phyloP scores from a whole-genome alignment of 2,888 invertebrate genomes.

The Rhogogaster chlorosoma region DNA sequence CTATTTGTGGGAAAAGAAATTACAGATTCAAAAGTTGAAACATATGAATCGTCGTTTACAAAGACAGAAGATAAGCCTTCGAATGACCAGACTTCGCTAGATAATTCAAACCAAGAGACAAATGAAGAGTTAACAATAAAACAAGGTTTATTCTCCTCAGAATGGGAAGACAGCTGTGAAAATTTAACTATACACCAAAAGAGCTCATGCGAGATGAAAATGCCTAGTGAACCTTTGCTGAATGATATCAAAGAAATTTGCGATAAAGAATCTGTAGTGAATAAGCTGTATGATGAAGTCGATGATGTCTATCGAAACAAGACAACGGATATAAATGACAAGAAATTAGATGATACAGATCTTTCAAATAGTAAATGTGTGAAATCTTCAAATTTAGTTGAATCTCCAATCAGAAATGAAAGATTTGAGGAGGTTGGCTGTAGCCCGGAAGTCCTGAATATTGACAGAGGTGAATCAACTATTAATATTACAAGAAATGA shows the following conservation, averaged over 20 bases:
- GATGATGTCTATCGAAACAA: background rate
- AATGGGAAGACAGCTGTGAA: slow-evolving; percentile 24
- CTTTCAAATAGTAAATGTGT: background rate
- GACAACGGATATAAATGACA: background rate
- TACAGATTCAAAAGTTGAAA: background rate
- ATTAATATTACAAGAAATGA: background rate
- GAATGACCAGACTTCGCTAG: background rate
- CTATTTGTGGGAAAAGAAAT: background rate
- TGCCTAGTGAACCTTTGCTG: background rate
- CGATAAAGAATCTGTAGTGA: background rate
- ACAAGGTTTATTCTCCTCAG: background rate
- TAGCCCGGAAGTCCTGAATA: background rate
- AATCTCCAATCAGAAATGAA: background rate
- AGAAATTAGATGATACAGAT: background rate
- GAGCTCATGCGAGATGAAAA: background rate
- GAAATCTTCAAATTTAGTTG: background rate
- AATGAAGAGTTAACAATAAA: background rate
- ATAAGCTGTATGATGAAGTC: background rate
- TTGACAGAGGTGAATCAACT: background rate
- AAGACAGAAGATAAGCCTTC: background rate
- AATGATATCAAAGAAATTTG: background rate
- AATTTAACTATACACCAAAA: background rate
- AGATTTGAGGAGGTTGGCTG: background rate
- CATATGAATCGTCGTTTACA: background rate
- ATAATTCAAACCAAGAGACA: background rate